Conservation (phyloP, 2,888 invertebrate species). For the Halictus ligatus region DNA sequence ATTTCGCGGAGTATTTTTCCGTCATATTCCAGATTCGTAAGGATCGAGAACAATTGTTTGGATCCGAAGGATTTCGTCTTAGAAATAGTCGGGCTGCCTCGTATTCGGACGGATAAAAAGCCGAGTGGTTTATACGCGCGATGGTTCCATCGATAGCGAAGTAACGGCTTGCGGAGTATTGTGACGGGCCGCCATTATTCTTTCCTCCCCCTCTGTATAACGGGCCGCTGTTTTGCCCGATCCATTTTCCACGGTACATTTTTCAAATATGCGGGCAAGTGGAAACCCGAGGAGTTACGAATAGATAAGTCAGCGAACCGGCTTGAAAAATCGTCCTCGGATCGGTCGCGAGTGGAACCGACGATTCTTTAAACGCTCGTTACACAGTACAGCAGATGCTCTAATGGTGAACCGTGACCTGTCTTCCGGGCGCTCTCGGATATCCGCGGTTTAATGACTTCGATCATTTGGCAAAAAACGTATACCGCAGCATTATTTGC, state of each 20-base stretch:
- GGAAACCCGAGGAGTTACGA: constrained; percentile 52
- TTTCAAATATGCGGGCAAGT: constrained; percentile 51
- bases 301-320: constrained; percentile 56
- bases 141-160: constrained; percentile 48
- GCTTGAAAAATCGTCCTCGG: constrained; percentile 35
- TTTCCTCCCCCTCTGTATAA: constrained; percentile 31
- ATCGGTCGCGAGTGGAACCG: not conserved
- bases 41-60: not conserved
- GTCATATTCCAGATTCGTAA: not conserved
- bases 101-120: constrained; percentile 42
- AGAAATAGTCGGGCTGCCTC: constrained; percentile 8
- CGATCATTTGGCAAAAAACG: not conserved
- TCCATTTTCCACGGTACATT: constrained; percentile 58
- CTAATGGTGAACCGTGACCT: not conserved
- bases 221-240: constrained; percentile 45
- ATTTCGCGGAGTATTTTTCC: not conserved
- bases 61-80: constrained; percentile 43
- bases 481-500: not conserved
- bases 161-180: constrained; percentile 62
- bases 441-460: constrained; percentile 11
- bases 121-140: constrained; percentile 39
- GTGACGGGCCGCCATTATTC: constrained; percentile 64
- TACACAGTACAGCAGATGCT: constrained; percentile 14
- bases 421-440: not conserved
- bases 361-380: not conserved